These are phyloP conservation scores for Cacoxenus indagator DNA, from an alignment of 2,888 invertebrate genomes.

Conservation along the genomic window DNA sequence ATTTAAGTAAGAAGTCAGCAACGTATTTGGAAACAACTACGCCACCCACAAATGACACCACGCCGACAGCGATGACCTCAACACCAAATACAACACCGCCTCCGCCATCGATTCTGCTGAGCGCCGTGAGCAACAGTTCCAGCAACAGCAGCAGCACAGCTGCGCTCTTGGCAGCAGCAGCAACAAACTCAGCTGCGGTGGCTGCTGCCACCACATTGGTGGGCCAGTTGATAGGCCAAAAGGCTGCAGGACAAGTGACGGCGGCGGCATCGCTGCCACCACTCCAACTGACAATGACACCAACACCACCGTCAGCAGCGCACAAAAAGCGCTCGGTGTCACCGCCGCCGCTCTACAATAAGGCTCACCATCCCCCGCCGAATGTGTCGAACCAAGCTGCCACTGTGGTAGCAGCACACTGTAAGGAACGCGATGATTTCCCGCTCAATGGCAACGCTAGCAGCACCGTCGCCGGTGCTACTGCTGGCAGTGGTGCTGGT, in stretches of 20 bases:
- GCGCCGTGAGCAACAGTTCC: background rate
- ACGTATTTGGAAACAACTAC: conserved; percentile 20
- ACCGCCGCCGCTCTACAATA: conserved; percentile 65
- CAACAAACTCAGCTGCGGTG: background rate
- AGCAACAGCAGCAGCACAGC: background rate
- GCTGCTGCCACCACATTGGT: background rate
- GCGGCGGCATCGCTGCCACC: conserved; percentile 49
- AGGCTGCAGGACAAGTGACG: conserved; percentile 43
- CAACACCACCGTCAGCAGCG: conserved; percentile 30
- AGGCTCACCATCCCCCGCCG: conserved; percentile 64
- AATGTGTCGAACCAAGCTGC: conserved; percentile 32
- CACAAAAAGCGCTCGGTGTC: conserved; percentile 62
- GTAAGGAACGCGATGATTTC: conserved; percentile 56
- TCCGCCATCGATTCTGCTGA: background rate
- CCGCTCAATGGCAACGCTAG: conserved; percentile 30
- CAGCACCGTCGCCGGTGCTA: conserved; percentile 32
- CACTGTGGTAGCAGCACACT: conserved; percentile 26
- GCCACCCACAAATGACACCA: conserved; percentile 37
- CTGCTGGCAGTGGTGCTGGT: background rate
- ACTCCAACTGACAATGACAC: conserved; percentile 28
- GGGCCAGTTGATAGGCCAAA: conserved; percentile 6
- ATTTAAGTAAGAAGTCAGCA: conserved; percentile 58
- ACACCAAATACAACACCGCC: conserved; percentile 23
- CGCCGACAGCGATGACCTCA: conserved; percentile 44
- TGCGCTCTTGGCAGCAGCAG: background rate